Base-by-base conservation (phyloP, 2,113 vertebrate species). In the Melozone crissalis region DNA sequence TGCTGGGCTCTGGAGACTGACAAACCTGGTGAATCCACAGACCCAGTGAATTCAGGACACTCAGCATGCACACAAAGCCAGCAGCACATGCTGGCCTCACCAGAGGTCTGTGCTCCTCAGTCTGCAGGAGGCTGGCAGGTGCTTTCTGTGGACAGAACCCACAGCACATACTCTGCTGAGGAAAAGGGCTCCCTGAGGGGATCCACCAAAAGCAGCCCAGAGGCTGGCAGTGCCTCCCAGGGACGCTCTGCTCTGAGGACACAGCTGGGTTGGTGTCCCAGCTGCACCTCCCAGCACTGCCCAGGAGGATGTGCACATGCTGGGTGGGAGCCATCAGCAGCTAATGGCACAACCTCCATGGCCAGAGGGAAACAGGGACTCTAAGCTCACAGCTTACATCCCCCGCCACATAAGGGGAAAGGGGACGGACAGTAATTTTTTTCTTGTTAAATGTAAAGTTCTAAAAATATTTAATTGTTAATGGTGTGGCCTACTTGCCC, bases 251-350 rank as follows among this genome's bases (percentile, higher is more conserved):
- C n/a, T 67, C 72, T 2, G 2, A 55, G 62, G 37, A 39, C 23
- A 5, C 0, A 1, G 18, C 35, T 55, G 54, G 13, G 30, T 23
- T 73, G 24, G 7, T 33, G 24, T 75, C 47, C 66, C 7, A 8
- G 24, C 27, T 2, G 0, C 28, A 37, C n/a, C 11, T 55, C 41
- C 47, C 1, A 1, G 37, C 0, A 2, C 44, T 72, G 76, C 41
- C 72, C 33, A 2, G 8, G 41, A 58, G 27, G 37, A 35, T 13
- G 41, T 9, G 17, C 26, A 43, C 0, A 0, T 24, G 54, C 10
- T 51, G 41, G 37, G 16, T 46, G 37, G 73, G 68, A 76, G 15
- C 26, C 72, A 31, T 5, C 21, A n/a, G 23, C 7, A 27, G 23
- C 15, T 52, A 9, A 37, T 1, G 3, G n/a, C 26, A 84, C 14